phyloP scores from a whole-genome alignment of 2,888 invertebrate species.

The Linnaemya vulpina region DNA sequence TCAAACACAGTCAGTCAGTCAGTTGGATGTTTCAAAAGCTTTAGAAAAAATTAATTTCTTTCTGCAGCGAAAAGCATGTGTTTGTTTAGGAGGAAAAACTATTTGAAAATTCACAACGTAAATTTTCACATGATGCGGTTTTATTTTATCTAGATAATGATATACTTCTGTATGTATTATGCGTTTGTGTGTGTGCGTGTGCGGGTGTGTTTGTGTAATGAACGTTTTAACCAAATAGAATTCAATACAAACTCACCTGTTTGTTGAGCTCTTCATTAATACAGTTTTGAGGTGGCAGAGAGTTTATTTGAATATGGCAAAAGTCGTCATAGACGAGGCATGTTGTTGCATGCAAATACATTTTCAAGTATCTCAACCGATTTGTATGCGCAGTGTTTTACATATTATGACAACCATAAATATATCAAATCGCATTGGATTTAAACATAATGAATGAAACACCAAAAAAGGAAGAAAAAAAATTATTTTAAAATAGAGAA shows the following conservation, averaged over 20 bases:
- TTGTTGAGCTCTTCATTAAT: slow-evolving; percentile 21
- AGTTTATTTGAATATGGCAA: slow-evolving; percentile 14
- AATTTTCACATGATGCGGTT: slow-evolving; percentile 51
- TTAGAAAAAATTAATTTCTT: background rate
- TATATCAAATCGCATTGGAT: slow-evolving; percentile 37
- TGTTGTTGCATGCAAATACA: background rate
- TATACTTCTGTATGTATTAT: background rate
- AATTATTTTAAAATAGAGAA: background rate
- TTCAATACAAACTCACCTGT: background rate
- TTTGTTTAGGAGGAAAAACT: slow-evolving; percentile 27
- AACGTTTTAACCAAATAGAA: background rate
- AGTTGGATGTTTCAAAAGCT: slow-evolving; percentile 20
- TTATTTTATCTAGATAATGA: slow-evolving; percentile 44
- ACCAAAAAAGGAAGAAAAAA: slow-evolving; percentile 22
- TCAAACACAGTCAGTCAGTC: background rate
- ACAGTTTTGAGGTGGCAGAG: background rate
- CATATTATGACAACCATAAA: slow-evolving; percentile 41
- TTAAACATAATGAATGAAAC: slow-evolving; percentile 39
- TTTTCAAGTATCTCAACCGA: background rate
- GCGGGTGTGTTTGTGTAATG: background rate
- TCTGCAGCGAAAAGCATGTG: slow-evolving; percentile 14
- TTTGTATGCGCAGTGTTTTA: slow-evolving; percentile 13
- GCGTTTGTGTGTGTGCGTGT: background rate
- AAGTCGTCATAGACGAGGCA: background rate
- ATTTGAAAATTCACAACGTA: slow-evolving; percentile 35